Conservation (phyloP, 2,797 vertebrate species). For the Picus viridis region DNA sequence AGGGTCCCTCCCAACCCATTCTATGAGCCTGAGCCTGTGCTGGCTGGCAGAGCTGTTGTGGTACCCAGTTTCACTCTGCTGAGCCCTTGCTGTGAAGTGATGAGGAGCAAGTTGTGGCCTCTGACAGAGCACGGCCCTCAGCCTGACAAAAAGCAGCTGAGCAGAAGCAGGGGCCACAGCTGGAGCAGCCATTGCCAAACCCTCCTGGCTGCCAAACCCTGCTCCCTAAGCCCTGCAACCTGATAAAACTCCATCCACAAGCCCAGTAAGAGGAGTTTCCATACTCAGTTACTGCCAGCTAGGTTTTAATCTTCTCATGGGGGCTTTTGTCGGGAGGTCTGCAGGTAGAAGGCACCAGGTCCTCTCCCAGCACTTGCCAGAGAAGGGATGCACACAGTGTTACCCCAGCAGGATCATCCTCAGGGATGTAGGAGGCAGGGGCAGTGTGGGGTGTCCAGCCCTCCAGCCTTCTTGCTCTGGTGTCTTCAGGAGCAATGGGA, state of each 20-base stretch:
- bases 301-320: constrained; percentile 12
- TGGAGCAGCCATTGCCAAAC: background rate
- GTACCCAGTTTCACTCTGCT: background rate
- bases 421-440: background rate
- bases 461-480: too few relatives aligned
- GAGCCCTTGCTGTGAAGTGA: background rate
- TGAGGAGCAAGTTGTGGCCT: background rate
- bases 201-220: background rate
- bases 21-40: background rate
- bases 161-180: background rate
- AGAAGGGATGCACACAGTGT: accelerated
- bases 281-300: background rate
- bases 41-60: background rate
- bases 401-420: background rate
- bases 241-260: background rate
- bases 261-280: constrained; percentile 6
- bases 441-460: accelerated
- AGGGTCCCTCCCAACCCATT: too few relatives aligned
- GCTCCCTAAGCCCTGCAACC: background rate
- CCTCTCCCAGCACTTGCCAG: background rate
- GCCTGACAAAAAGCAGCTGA: too few relatives aligned
- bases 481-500: background rate
- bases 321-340: constrained; percentile 5
- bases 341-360: background rate
- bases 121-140: background rate